Conservation (phyloP, 2,888 invertebrate genomes). For the Polymixis lichenea region DNA sequence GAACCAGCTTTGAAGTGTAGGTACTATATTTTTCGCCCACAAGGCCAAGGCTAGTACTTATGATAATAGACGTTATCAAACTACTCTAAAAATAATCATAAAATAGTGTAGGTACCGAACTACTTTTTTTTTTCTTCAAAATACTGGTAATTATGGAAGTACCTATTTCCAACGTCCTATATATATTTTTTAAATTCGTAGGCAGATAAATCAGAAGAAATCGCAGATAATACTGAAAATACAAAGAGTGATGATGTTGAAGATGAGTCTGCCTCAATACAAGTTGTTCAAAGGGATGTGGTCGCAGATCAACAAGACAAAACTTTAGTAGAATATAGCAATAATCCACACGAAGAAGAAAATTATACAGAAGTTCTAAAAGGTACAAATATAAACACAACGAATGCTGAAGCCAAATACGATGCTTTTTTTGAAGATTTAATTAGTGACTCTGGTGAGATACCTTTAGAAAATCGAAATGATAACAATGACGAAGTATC, state of each 20-base stretch:
- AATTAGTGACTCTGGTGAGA: constrained; percentile 37
- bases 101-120: too few species aligned
- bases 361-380: not conserved
- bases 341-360: not conserved
- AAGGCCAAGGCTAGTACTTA: not conserved
- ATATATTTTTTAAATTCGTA: constrained; percentile 16
- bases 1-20: not conserved
- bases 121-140: not conserved
- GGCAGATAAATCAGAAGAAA: constrained; percentile 30
- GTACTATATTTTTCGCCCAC: not conserved
- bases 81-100: not conserved
- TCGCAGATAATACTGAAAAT: constrained; percentile 7
- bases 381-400: constrained; percentile 1
- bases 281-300: constrained; percentile 32
- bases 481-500: constrained; percentile 6
- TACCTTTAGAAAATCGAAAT: constrained; percentile 7
- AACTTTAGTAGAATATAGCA: constrained; percentile 2
- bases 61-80: not conserved
- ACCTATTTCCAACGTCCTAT: not conserved
- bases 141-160: too few species aligned
- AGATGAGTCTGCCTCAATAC: constrained; percentile 50
- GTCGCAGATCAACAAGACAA: constrained; percentile 9
- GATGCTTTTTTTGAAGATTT: constrained; percentile 45
- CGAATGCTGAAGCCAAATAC: constrained; percentile 20
- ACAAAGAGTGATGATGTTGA: constrained; percentile 11